A percentile compares a stretch with the other conserved stretches of the same genome.
Evolutionary conservation across 1,140 invertebrate genomes (phyloP).

Genomic region (Drosophila sechellia): DNA sequence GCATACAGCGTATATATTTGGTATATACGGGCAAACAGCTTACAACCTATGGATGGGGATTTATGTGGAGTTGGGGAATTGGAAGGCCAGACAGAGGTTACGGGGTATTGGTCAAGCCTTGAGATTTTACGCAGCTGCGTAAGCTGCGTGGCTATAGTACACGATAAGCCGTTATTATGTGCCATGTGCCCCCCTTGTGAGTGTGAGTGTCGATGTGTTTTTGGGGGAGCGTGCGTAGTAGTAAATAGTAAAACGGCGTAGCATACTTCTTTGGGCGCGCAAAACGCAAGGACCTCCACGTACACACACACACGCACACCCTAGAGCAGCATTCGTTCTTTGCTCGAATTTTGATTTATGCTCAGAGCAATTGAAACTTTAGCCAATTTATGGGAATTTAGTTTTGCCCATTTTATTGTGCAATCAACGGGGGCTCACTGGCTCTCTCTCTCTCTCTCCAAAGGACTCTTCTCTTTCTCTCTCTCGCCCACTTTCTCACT

Average conservation of each 20-base stretch:
- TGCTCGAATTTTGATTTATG: conserved; percentile 44
- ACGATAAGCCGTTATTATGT: conserved; percentile 76
- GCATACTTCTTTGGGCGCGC: conserved; percentile 78
- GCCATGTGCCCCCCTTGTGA: conserved; percentile 30
- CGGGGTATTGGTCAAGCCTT: conserved; percentile 74
- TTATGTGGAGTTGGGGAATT: neutral
- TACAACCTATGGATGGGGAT: conserved; percentile 1
- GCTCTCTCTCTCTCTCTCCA: conserved; percentile 9
- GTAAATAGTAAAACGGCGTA: conserved; percentile 76
- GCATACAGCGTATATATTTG: neutral
- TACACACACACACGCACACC: conserved; percentile 12
- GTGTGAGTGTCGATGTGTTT: conserved; percentile 24
- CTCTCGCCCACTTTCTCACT: conserved; percentile 35
- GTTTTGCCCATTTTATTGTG: conserved; percentile 68
- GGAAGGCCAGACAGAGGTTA: conserved; percentile 37
- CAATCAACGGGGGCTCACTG: conserved; percentile 42
- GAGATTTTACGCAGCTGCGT: conserved; percentile 78
- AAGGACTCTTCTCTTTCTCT: conserved; percentile 27
- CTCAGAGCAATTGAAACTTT: conserved; percentile 40
- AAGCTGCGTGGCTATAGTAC: conserved; percentile 67
- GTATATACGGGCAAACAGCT: conserved; percentile 33
- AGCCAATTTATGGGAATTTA: conserved; percentile 51
- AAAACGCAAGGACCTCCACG: conserved; percentile 38
- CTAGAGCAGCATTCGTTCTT: neutral
- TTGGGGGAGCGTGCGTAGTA: conserved; percentile 71